These are phyloP conservation scores for Abscondita cerata DNA, from an alignment of 2,888 invertebrate species.

Conservation along the genomic window DNA sequence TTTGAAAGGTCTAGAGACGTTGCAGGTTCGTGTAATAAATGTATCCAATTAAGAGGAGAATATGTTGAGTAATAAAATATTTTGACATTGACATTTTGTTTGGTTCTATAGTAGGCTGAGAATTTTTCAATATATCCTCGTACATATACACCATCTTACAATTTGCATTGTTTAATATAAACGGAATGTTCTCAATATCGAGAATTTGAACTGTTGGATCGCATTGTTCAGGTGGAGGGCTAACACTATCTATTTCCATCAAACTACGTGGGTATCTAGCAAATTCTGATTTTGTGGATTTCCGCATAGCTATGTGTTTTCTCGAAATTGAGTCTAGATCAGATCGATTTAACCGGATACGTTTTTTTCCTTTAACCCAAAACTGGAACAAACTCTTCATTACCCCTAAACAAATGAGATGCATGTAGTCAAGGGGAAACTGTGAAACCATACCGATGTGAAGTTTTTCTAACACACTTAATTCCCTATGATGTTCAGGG, in stretches of 20 bases:
- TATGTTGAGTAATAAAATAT: too few species aligned
- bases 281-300: background rate
- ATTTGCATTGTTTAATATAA: too few species aligned
- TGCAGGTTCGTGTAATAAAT: too few species aligned
- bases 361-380: constrained; percentile 33
- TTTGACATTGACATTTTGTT: too few species aligned
- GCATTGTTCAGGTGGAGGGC: too few species aligned
- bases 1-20: too few species aligned
- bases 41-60: too few species aligned
- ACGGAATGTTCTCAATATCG: too few species aligned
- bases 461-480: constrained; percentile 36
- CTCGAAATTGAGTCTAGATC: background rate
- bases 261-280: background rate
- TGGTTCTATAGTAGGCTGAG: too few species aligned
- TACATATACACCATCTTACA: too few species aligned
- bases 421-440: constrained; percentile 44
- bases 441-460: constrained; percentile 41
- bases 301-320: background rate
- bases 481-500: constrained; percentile 40
- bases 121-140: too few species aligned
- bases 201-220: too few species aligned
- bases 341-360: constrained; percentile 5
- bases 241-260: background rate
- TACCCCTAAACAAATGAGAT: constrained; percentile 43
- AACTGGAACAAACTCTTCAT: constrained; percentile 39